phyloP scores from a whole-genome alignment of 2,113 vertebrate genomes.

The Cairina moschata region DNA sequence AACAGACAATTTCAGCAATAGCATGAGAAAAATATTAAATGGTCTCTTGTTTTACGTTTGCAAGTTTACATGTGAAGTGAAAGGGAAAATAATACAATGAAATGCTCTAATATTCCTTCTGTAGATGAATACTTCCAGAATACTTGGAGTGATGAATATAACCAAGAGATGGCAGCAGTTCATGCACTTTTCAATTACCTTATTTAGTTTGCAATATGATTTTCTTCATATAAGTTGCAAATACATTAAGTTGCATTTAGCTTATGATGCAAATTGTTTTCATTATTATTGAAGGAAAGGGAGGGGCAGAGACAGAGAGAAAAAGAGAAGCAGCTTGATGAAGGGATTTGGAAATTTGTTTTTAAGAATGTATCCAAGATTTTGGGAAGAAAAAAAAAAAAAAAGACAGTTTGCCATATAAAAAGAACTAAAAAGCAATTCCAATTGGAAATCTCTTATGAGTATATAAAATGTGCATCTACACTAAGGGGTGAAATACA shows the following conservation, averaged over 20 bases:
- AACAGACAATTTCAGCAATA: not conserved
- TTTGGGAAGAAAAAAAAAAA: not conserved
- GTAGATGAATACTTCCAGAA: not conserved
- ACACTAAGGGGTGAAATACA: not conserved
- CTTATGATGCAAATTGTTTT: not conserved
- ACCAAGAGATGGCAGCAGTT: constrained; percentile 66
- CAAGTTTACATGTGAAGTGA: not conserved
- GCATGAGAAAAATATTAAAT: not conserved
- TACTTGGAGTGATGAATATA: constrained; percentile 12
- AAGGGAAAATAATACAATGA: not conserved
- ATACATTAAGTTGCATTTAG: not conserved
- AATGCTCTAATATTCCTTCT: not conserved
- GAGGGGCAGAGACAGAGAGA: not conserved
- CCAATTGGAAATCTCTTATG: not conserved
- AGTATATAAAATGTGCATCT: not conserved
- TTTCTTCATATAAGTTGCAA: not conserved
- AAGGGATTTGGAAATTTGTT: not conserved
- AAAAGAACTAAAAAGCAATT: not conserved
- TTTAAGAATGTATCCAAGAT: not conserved
- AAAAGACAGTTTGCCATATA: not conserved
- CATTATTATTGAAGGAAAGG: not conserved
- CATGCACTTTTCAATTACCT: constrained; percentile 28
- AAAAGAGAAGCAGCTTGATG: not conserved
- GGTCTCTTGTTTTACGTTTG: not conserved
- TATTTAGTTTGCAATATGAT: not conserved